Evolutionary conservation across 2,797 vertebrate genomes (phyloP).

Genomic region (Enteromius trimaculatus): DNA sequence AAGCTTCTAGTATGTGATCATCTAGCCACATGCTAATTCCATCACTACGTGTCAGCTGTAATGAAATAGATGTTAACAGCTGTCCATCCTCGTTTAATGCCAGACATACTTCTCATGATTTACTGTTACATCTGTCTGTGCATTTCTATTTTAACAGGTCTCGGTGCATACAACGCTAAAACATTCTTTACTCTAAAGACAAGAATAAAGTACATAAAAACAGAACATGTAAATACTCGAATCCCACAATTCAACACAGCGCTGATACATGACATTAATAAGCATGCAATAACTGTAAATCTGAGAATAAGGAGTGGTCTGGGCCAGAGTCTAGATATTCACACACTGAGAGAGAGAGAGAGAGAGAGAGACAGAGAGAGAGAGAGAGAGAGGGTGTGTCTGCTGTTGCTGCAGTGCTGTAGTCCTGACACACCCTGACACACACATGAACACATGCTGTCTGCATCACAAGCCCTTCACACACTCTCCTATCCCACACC

Average conservation of each 20-base stretch:
- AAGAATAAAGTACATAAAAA: not conserved
- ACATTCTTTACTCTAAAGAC: not conserved
- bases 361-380: conserved; percentile 15
- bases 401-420: conserved; percentile 67
- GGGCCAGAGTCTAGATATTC: not conserved
- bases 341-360: conserved; percentile 6
- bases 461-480: conserved; percentile 40
- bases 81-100: not conserved
- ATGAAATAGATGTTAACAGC: not conserved
- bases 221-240: not conserved
- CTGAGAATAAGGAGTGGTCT: not conserved
- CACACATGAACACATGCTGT: conserved; percentile 57
- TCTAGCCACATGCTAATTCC: not conserved
- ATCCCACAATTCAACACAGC: not conserved
- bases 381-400: conserved; percentile 38
- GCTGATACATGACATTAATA: not conserved
- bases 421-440: conserved; percentile 64
- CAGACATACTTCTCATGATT: not conserved
- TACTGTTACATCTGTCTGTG: not conserved
- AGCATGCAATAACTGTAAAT: not conserved
- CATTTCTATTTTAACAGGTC: not conserved
- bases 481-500: conserved; percentile 8
- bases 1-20: not conserved
- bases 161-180: not conserved
- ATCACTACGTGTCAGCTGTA: not conserved